A percentile compares a stretch with the other conserved stretches of the same genome.
These are phyloP conservation scores for Apeira syringaria DNA, from an alignment of 2,888 invertebrate genomes.

Conservation along the genomic window DNA sequence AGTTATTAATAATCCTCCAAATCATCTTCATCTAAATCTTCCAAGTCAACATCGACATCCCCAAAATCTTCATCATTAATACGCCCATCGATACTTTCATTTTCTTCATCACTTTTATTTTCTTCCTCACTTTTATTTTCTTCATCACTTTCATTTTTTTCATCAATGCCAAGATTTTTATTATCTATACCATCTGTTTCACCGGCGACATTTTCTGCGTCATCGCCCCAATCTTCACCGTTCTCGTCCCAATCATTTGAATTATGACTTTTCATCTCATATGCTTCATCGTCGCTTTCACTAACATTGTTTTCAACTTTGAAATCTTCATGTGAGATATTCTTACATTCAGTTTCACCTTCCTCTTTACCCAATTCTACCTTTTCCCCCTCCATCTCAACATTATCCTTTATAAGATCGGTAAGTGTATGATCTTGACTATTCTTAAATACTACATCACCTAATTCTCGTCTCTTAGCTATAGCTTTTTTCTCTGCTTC, in stretches of 20 bases:
- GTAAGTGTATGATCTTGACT: background rate
- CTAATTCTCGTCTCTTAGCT: background rate
- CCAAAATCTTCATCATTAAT: background rate
- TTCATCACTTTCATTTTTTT: background rate
- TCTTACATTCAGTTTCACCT: background rate
- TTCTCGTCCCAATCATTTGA: background rate
- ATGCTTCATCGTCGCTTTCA: conserved; percentile 18
- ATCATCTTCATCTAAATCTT: conserved; percentile 47
- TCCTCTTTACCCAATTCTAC: background rate
- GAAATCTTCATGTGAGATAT: conserved; percentile 18
- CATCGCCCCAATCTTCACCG: conserved; percentile 3
- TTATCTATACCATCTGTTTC: background rate
- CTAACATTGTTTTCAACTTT: conserved; percentile 26
- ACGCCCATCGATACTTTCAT: no score
- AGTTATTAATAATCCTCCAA: conserved; percentile 49
- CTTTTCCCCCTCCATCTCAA: background rate
- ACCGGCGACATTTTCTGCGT: background rate
- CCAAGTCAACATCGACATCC: conserved; percentile 22
- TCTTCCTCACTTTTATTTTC: background rate
- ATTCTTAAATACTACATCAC: background rate
- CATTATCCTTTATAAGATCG: background rate
- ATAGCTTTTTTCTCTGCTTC: background rate
- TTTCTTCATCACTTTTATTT: background rate
- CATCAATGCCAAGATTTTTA: background rate
- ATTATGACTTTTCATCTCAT: background rate